Evolutionary conservation across 2,888 invertebrate species (phyloP).

Genomic region (Nephrotoma appendiculata): DNA sequence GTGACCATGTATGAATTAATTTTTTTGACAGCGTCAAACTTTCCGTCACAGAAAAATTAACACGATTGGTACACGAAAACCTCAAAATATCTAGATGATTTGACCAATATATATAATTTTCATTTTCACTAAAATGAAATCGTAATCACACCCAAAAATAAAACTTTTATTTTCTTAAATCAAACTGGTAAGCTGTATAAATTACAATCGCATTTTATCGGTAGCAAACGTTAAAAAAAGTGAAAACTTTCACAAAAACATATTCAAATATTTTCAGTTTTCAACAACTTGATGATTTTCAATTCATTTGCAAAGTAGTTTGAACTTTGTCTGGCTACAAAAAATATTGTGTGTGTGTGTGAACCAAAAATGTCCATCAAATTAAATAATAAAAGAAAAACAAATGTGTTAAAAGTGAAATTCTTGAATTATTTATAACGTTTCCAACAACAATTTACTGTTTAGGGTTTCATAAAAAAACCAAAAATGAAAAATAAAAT

Average conservation of each 20-base stretch:
- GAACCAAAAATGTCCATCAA: neutral
- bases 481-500: neutral
- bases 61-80: no score
- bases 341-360: neutral
- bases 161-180: neutral
- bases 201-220: neutral
- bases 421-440: neutral
- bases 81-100: no score
- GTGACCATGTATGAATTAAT: no score
- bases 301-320: neutral
- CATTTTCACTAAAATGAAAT: neutral
- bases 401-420: neutral
- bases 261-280: neutral
- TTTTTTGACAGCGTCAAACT: no score
- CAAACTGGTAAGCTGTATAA: neutral
- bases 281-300: neutral
- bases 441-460: neutral
- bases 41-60: no score
- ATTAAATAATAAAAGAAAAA: neutral
- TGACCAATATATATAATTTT: neutral
- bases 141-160: neutral
- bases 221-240: neutral
- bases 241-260: neutral
- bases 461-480: neutral
- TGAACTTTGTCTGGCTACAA: neutral